A percentile compares a stretch with the other conserved stretches of the same genome.
These are phyloP conservation scores for Malachius bipustulatus DNA, from an alignment of 2,888 invertebrate species.

Conservation along the genomic window DNA sequence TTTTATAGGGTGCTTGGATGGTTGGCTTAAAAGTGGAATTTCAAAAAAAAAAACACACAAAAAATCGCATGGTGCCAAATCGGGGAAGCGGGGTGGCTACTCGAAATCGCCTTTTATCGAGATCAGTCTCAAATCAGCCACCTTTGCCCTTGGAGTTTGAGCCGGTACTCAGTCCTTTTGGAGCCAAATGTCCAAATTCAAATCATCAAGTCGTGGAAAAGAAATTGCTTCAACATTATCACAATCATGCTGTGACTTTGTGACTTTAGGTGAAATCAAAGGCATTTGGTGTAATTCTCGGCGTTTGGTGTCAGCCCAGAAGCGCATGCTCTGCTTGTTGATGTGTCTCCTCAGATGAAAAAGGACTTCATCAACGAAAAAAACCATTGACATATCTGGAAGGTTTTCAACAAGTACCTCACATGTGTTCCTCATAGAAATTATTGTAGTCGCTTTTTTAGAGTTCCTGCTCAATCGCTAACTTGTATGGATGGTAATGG, in stretches of 20 bases:
- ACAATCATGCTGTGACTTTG: conserved; percentile 4
- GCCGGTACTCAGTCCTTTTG: not conserved
- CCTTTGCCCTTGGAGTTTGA: not conserved
- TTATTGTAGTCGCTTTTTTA: conserved; percentile 20
- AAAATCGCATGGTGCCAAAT: not conserved
- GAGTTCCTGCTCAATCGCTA: conserved; percentile 21
- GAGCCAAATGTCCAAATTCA: not conserved
- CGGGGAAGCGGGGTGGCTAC: conserved; percentile 1
- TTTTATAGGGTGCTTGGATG: too few relatives aligned
- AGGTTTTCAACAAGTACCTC: conserved; percentile 13
- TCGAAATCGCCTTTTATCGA: conserved; percentile 1
- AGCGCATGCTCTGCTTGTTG: conserved; percentile 7
- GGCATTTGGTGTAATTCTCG: conserved; percentile 10
- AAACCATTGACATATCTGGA: conserved; percentile 3
- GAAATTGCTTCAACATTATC: not conserved
- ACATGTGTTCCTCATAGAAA: conserved; percentile 17
- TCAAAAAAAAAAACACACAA: not conserved
- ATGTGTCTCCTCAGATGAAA: not conserved
- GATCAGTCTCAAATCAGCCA: not conserved
- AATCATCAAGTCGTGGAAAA: not conserved
- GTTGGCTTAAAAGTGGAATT: too few relatives aligned
- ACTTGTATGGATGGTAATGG: conserved; percentile 22
- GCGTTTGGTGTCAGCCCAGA: conserved; percentile 8
- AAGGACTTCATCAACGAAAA: conserved; percentile 4
- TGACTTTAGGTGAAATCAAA: conserved; percentile 9